Percentiles rank a stretch among this genome's conserved stretches.
Conservation (phyloP, 2,113 vertebrate species). For the Oxyura jamaicensis region DNA sequence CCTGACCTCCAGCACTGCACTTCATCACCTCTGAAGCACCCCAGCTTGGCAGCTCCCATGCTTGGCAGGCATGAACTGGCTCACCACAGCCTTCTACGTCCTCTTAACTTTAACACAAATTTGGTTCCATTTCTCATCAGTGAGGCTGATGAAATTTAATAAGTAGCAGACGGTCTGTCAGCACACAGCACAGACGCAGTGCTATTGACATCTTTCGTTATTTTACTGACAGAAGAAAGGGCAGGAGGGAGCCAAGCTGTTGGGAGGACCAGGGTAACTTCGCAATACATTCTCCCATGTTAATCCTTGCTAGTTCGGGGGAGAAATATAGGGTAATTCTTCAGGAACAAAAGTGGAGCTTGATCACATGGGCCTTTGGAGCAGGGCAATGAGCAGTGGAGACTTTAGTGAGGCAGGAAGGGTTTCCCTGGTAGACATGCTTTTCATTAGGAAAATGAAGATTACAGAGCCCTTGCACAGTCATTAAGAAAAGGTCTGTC, state of each 20-base stretch:
- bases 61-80: not conserved
- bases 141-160: not conserved
- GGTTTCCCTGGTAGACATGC: not conserved
- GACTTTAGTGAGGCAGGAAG: not conserved
- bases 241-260: rapidly evolving
- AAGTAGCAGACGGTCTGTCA: not conserved
- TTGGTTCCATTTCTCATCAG: not conserved
- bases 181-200: not conserved
- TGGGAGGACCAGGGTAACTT: not conserved
- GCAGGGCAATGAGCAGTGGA: not conserved
- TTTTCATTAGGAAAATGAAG: not conserved
- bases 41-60: not conserved
- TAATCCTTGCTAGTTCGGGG: not conserved
- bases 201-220: not conserved
- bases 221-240: not conserved
- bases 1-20: not conserved
- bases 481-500: not conserved
- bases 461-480: not conserved
- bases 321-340: not conserved
- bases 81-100: not conserved
- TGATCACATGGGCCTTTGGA: not conserved
- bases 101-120: not conserved
- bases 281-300: not conserved
- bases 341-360: not conserved
- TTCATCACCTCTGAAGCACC: not conserved